Conservation (phyloP, 2,797 vertebrate genomes). For the Xyrichtys novacula region DNA sequence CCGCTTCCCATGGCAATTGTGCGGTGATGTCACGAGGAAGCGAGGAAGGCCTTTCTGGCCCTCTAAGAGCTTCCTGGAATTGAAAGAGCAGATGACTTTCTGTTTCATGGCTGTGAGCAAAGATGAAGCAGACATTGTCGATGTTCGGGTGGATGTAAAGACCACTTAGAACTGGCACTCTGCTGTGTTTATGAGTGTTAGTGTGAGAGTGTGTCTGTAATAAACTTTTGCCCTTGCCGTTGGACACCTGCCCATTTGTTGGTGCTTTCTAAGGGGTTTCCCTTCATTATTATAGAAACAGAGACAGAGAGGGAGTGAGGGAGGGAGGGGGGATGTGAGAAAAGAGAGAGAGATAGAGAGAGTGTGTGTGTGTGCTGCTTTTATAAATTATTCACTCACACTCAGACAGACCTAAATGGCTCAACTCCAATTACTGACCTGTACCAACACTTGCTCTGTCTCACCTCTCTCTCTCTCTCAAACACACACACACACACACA, state of each 20-base stretch:
- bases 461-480: background rate
- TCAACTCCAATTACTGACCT: constrained; percentile 74
- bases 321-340: background rate
- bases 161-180: background rate
- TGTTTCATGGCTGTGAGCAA: constrained; percentile 16
- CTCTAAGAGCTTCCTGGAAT: constrained; percentile 63
- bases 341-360: constrained; percentile 32
- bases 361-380: constrained; percentile 19
- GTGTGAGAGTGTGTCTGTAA: constrained; percentile 8
- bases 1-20: constrained; percentile 74
- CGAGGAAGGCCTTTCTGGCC: constrained; percentile 42
- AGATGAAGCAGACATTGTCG: background rate
- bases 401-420: constrained; percentile 52
- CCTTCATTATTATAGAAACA: constrained; percentile 51
- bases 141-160: background rate
- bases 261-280: constrained; percentile 39
- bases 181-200: background rate
- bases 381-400: constrained; percentile 75
- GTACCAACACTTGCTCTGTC: background rate
- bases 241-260: constrained; percentile 40
- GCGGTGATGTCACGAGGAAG: constrained; percentile 75
- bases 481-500: constrained; percentile 8
- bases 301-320: constrained; percentile 19
- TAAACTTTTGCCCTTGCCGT: constrained; percentile 38
- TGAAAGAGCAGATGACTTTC: constrained; percentile 57